Evolutionary conservation across 2,797 vertebrate genomes (phyloP), one percentile per base, ranked within the genome.

Genomic region (Muscicapa comitata): DNA sequence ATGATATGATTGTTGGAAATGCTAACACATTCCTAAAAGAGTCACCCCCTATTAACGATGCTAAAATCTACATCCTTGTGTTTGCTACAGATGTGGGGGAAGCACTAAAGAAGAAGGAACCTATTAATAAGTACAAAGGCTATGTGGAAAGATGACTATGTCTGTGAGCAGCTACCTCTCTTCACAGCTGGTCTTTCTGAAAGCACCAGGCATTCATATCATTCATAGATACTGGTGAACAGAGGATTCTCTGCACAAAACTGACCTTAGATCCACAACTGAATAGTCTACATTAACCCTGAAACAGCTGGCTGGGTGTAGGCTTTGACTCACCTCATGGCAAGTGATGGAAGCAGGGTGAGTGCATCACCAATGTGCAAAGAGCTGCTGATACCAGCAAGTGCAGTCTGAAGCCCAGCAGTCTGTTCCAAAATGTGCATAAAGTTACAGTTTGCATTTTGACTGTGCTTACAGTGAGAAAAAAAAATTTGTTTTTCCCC

Each of bases 21-120:
- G 2, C 13, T 82, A 71, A 38, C 13, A 77, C 79, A 51, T 86
- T 88, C 62, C 73, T 94, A 6, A 35, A 81, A 87, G 47, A 86
- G 15, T n/a, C 19, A 38, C 6, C 35, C 55, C 6, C 8, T 88
- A 20, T 65, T 77, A 68, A 19, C 28, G 35, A 48, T 63, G 6
- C n/a, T 88, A 1, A 72, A 68, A 20, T 58, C 57, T 45, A 14
- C 16, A n/a, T 74, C 47, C 11, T 51, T 13, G 2, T 40, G 3
- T 70, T 17, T 29, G 17, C 37, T 81, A 20, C 73, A 40, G 20
- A 29, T 83, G 24, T 51, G 25, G 78, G 35, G 5, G 26, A 45
- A 80, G 13, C n/a, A 25, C 19, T 73, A 7, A 57, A 38, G 33
- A 45, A 82, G 63, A 53, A 68, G 42, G 14, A 71, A 5, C 24